These are phyloP conservation scores for Drosophila anceps DNA, from an alignment of 2,888 invertebrate species.

Conservation along the genomic window DNA sequence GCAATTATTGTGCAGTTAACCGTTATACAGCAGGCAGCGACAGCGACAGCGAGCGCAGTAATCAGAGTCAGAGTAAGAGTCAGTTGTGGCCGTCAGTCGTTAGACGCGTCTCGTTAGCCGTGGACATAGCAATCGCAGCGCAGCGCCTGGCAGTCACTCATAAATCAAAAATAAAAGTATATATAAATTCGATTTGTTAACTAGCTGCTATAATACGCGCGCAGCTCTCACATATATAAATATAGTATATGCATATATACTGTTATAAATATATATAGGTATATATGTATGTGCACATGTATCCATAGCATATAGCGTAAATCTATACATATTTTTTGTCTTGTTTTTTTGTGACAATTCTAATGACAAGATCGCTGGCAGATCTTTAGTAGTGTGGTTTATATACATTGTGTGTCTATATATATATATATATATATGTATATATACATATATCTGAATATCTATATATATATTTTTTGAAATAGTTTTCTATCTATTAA, in stretches of 20 bases:
- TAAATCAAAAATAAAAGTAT: slow-evolving; percentile 7
- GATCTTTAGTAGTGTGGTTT: slow-evolving; percentile 42
- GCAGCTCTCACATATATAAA: slow-evolving; percentile 25
- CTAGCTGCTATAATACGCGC: slow-evolving; percentile 41
- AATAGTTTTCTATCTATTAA: slow-evolving; percentile 50
- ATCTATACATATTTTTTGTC: slow-evolving; percentile 35
- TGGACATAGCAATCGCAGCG: slow-evolving; percentile 55
- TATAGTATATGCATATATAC: slow-evolving; percentile 23
- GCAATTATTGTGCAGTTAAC: slow-evolving; percentile 38
- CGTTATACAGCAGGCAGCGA: slow-evolving; percentile 45
- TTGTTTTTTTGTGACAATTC: slow-evolving; percentile 60
- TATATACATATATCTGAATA: too few species aligned
- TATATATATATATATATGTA: slow-evolving; percentile 18
- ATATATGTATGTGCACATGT: slow-evolving; percentile 20
- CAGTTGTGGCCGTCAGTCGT: slow-evolving; percentile 49
- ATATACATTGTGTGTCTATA: neutral
- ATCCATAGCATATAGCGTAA: slow-evolving; percentile 27
- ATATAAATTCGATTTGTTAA: slow-evolving; percentile 27
- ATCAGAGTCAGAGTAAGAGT: slow-evolving; percentile 48
- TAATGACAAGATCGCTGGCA: slow-evolving; percentile 19
- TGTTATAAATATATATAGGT: neutral
- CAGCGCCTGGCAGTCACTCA: slow-evolving; percentile 23
- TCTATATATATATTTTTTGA: slow-evolving; percentile 35
- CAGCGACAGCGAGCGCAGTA: slow-evolving; percentile 21
- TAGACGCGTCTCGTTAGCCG: slow-evolving; percentile 65